Base-by-base conservation (phyloP, 2,888 invertebrate species). In the Agrypnus murinus region DNA sequence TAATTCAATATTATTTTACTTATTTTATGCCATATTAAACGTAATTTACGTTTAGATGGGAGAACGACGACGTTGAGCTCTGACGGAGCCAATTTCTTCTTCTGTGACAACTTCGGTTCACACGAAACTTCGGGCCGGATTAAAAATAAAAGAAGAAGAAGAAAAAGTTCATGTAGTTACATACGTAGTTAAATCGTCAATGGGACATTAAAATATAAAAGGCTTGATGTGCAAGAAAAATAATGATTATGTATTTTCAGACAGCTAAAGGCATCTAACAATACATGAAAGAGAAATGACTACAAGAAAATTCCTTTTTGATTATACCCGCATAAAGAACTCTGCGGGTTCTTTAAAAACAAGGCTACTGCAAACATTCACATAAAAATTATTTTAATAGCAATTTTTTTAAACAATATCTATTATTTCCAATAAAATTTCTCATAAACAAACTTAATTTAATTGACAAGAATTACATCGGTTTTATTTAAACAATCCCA, bases 1-100 rank as follows among this genome's bases (percentile, higher is more conserved):
- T 69, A 69, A 69, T 69, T 64, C 69, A 48, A 65, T 69, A 69
- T 69, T 59, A 69, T 50, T 67, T 69, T 69, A 64, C 63, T 63
- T 69, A 64, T 69, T 25, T 69, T 69, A 69, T 69, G 64, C 64
- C 55, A 68, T 57, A 68, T 68, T 68, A 68, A 45, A 63, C 31
- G 55, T 68, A 68, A 68, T 68, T 68, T 68, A 63, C 46, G 50
- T 58, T 25, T 66, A 25, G 50, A 31, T 31, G 31, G 19, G 31
- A n/a, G n/a, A n/a, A n/a, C n/a, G n/a, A n/a, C n/a, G n/a, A 50
- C 32, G 50, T 25, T 38, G 40, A 57, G 38, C 40, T 34, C 40
- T 34, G 57, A 38, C 19, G 40, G 38, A 57, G 10, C 25, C 31
- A 3, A 25, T 36, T 19, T 57, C 17, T 40, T 32, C 12, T 55